Base-by-base conservation (phyloP, 2,113 vertebrate genomes). In the Lates calcarifer region DNA sequence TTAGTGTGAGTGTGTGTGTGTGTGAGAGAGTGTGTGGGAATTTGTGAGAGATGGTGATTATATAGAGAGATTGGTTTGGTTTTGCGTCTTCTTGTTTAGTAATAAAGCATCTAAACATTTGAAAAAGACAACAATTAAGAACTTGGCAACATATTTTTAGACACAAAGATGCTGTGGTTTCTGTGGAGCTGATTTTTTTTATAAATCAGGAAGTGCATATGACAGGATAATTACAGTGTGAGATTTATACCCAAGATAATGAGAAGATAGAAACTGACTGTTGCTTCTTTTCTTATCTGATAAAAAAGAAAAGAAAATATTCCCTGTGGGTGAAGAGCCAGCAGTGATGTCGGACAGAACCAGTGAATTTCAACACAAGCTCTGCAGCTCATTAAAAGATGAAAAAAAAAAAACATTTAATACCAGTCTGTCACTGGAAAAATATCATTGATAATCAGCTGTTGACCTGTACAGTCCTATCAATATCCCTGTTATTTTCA, bases 221-320 rank as follows among this genome's bases (percentile, higher is more conserved):
- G 53, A 60, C 37, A n/a, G 53, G 39, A 45, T 63, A 41, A 62
- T 74, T 53, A 53, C 24, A 47, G n/a, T 77, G 74, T 35, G 9
- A 67, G 14, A 67, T 43, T 28, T 41, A 57, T 9, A 20, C 24
- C 33, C 45, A 22, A 62, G 12, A 60, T 60, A 43, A 47, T 60
- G 39, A 61, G 29, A 26, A 49, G 31, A 64, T 18, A 3, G 4
- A 49, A 47, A 22, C 0, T 39, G 41, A n/a, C 9, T 45, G 49
- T 26, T 22, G 13, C 61, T 43, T 56, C 37, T 65, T 15, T 29
- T 51, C 4, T 22, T 47, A 61, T 47, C 41, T 62, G 39, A 45
- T 47, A 24, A 47, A 60, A 20, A 31, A 72, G 53, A 29, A 43
- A n/a, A 57, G 31, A 45, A 60, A 73, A 33, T 33, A 12, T 24